Conservation (phyloP, 1,140 invertebrate species). For the Amphibalanus amphitrite region DNA sequence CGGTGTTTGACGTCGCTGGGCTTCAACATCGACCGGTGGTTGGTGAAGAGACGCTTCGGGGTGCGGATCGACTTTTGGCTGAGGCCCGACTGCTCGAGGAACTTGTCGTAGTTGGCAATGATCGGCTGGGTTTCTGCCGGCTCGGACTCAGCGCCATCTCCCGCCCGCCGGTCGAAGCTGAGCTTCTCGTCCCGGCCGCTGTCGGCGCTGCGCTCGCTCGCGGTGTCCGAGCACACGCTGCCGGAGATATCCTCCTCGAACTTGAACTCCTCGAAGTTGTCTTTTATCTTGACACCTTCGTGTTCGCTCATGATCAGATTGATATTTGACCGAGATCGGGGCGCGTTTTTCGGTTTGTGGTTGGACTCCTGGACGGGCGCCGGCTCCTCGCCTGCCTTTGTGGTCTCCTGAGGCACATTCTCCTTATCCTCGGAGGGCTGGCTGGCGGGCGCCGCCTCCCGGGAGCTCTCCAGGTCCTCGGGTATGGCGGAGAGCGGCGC, state of each 20-base stretch:
- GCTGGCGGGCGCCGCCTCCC: not conserved
- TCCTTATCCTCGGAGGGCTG: too few relatives aligned
- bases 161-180: not conserved
- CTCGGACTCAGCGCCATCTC: not conserved
- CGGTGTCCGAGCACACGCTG: not conserved
- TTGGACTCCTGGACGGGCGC: not conserved
- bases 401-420: not conserved
- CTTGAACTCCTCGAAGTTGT: not conserved
- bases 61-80: slow-evolving; percentile 1
- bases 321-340: not conserved
- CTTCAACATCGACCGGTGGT: not conserved
- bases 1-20: not conserved
- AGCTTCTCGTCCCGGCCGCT: not conserved
- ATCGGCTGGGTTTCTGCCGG: not conserved
- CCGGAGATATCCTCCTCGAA: not conserved
- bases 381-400: not conserved
- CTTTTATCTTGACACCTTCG: not conserved
- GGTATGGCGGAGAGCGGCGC: not conserved
- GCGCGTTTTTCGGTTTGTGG: not conserved
- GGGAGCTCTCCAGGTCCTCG: not conserved
- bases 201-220: not conserved
- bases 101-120: not conserved
- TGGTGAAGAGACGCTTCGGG: not conserved
- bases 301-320: not conserved
- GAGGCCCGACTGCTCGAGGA: slow-evolving; percentile 1